A percentile compares a stretch with the other conserved stretches of the same genome.
Evolutionary conservation across 2,113 vertebrate genomes (phyloP).

Genomic region (Lontra canadensis): DNA sequence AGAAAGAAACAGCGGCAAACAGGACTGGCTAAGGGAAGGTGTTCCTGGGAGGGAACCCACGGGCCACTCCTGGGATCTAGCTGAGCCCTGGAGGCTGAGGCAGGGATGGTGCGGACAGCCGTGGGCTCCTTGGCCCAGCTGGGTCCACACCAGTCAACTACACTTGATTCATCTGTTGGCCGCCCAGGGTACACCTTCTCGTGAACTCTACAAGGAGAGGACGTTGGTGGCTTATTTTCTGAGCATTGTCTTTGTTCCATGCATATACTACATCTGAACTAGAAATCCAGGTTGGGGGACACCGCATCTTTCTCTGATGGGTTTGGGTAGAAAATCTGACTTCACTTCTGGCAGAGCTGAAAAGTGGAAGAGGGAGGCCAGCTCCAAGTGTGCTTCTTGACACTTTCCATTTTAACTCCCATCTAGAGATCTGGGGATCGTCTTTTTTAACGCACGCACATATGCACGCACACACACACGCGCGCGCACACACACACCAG

Average conservation of each 20-base stretch:
- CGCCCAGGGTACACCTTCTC: not conserved
- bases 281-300: not conserved
- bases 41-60: not conserved
- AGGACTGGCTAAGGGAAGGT: not conserved
- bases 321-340: not conserved
- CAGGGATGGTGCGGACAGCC: not conserved
- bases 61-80: fast-evolving
- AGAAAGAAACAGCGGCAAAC: not conserved
- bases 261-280: not conserved
- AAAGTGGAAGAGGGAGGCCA: not conserved
- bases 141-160: not conserved
- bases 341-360: not conserved
- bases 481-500: not conserved
- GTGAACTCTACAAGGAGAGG: too few relatives aligned
- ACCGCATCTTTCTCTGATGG: too few relatives aligned
- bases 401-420: not conserved
- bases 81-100: not conserved
- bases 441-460: not conserved
- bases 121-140: not conserved
- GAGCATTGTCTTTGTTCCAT: not conserved
- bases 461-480: too few relatives aligned
- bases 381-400: not conserved
- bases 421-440: not conserved
- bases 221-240: not conserved
- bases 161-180: not conserved